Evolutionary conservation across 2,113 vertebrate genomes (phyloP).

Genomic region (Passer domesticus): DNA sequence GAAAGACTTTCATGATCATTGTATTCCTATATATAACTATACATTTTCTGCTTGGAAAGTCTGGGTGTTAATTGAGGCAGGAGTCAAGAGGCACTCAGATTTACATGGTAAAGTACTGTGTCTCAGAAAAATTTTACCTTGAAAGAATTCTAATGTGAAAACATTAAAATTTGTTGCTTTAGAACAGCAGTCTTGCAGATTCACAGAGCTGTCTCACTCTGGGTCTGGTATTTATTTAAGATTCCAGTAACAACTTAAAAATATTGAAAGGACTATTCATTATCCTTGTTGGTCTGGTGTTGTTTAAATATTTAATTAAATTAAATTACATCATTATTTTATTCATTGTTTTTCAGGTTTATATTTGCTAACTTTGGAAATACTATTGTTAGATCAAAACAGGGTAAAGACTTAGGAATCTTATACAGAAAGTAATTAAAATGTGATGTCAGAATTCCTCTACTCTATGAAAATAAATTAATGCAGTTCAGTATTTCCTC

Average conservation of each 20-base stretch:
- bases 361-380: background rate
- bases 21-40: background rate
- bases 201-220: background rate
- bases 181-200: background rate
- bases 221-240: background rate
- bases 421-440: background rate
- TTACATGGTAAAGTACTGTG: background rate
- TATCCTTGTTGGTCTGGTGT: background rate
- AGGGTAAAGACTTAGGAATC: background rate
- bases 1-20: background rate
- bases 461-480: background rate
- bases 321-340: background rate
- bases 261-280: background rate
- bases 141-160: background rate
- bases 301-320: background rate
- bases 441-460: background rate
- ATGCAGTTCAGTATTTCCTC: background rate
- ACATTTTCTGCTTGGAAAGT: background rate
- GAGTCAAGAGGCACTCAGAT: background rate
- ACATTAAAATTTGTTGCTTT: background rate
- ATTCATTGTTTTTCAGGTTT: background rate
- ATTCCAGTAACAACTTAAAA: background rate
- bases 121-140: background rate
- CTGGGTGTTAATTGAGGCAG: background rate
- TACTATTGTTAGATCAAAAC: background rate